A percentile compares a stretch with the other conserved stretches of the same genome.
Evolutionary conservation across 2,113 vertebrate species (phyloP).

Genomic region (Sander vitreus): DNA sequence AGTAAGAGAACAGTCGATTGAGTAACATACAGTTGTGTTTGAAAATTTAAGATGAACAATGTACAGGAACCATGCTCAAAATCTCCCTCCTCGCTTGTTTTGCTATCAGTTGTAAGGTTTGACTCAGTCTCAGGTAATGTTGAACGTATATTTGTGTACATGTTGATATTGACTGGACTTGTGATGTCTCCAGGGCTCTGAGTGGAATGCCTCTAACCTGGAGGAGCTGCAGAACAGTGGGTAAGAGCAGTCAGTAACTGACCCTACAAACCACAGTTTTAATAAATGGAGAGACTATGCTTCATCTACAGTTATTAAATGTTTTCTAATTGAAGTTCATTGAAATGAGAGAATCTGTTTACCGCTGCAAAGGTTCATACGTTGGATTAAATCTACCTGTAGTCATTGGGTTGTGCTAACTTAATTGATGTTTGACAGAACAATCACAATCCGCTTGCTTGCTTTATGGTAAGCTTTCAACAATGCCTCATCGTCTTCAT

Average conservation of each 20-base stretch:
- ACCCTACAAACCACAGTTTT: too few relatives aligned
- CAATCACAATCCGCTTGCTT: neutral
- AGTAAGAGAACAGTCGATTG: neutral
- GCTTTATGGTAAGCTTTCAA: neutral
- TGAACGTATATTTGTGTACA: neutral
- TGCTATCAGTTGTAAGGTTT: neutral
- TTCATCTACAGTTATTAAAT: neutral
- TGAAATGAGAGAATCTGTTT: neutral
- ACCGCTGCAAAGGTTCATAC: neutral
- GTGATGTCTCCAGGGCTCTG: slow-evolving; percentile 88
- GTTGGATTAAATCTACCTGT: neutral
- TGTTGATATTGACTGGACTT: slow-evolving; percentile 1
- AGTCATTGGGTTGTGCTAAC: neutral
- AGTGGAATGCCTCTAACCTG: slow-evolving; percentile 98
- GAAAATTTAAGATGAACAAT: neutral
- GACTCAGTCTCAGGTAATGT: neutral
- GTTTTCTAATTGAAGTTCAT: neutral
- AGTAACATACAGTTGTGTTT: neutral
- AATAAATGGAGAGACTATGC: neutral
- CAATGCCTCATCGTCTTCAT: neutral
- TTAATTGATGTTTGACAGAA: neutral
- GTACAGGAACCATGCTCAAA: neutral
- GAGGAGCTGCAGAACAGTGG: slow-evolving; percentile 98
- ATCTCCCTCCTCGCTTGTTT: neutral
- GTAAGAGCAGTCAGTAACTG: slow-evolving; percentile 82